phyloP scores from a whole-genome alignment of 1,140 invertebrate species.

The Aricia agestis region DNA sequence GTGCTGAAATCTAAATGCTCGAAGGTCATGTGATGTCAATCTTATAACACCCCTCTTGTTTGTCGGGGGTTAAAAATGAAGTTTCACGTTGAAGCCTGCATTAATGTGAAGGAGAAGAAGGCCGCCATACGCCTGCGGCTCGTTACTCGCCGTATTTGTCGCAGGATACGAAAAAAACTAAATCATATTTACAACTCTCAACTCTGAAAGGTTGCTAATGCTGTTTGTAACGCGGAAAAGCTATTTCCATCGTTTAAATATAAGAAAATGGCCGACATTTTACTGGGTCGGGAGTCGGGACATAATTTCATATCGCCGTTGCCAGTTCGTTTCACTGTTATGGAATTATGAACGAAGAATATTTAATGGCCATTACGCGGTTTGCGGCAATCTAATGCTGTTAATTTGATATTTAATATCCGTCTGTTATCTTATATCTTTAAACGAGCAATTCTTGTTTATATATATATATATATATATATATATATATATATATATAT shows the following conservation, averaged over 20 bases:
- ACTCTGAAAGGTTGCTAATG: conserved; percentile 9
- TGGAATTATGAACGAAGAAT: neutral
- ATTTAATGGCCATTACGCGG: neutral
- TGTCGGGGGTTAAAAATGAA: conserved; percentile 10
- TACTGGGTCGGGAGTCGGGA: neutral
- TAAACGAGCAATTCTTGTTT: no score
- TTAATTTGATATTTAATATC: neutral
- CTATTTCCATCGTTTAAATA: conserved; percentile 7
- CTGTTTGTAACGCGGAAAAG: neutral
- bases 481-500: no score
- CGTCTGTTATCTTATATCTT: no score
- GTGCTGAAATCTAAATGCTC: no score
- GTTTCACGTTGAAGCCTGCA: neutral
- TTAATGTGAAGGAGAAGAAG: neutral
- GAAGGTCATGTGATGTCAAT: no score
- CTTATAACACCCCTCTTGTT: neutral
- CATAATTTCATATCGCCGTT: neutral
- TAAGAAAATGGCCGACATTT: neutral
- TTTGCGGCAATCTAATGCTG: neutral
- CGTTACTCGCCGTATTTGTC: neutral
- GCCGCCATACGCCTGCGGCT: neutral
- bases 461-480: no score
- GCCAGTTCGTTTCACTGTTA: neutral
- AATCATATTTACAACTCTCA: conserved; percentile 13
- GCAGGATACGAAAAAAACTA: neutral